phyloP scores from a whole-genome alignment of 2,888 invertebrate species.

The Lepas anatifera region DNA sequence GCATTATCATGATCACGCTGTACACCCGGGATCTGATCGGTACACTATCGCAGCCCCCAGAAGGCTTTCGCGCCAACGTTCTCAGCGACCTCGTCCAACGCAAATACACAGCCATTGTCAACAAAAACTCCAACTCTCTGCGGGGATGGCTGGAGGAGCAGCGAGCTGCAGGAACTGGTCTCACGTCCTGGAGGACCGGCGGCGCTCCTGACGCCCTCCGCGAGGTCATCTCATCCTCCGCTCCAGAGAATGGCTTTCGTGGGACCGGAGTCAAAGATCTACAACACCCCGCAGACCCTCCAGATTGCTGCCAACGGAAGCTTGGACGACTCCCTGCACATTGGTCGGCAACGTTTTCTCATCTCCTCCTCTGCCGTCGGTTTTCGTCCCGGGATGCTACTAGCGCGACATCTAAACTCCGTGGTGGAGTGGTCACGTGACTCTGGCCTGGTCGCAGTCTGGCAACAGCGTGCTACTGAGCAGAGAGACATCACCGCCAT shows the following conservation, averaged over 20 bases:
- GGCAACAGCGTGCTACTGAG: background rate
- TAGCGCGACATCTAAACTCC: background rate
- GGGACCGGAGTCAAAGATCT: background rate
- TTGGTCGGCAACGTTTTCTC: background rate
- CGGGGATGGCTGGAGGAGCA: background rate
- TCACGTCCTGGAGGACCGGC: background rate
- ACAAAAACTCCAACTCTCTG: background rate
- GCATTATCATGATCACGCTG: background rate
- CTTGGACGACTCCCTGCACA: background rate
- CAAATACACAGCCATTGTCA: background rate
- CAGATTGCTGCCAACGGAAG: background rate
- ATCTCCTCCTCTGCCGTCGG: background rate
- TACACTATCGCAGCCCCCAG: background rate
- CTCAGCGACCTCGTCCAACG: background rate
- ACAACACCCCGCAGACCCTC: background rate
- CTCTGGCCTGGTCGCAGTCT: background rate
- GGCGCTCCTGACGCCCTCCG: background rate
- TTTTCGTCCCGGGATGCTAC: background rate
- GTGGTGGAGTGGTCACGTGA: background rate
- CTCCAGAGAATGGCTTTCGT: background rate
- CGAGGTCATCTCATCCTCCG: background rate
- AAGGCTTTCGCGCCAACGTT: background rate
- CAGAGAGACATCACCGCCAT: background rate
- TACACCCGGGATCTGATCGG: slow-evolving; percentile 2
- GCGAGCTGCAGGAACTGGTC: background rate